Base-by-base conservation (phyloP, 2,797 vertebrate genomes). In the Tragopan temminckii region DNA sequence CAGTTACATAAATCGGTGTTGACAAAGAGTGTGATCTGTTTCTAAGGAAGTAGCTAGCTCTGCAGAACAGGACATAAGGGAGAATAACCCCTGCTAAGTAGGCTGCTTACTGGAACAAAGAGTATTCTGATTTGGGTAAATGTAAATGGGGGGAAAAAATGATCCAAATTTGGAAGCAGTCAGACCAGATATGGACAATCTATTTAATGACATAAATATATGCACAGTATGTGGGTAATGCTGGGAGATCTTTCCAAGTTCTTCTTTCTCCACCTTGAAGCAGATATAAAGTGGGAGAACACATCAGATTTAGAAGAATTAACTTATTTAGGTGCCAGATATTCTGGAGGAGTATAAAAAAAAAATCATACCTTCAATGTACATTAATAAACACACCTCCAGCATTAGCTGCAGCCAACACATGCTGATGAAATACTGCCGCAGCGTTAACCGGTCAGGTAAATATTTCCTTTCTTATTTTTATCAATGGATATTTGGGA, bases 381-480 rank as follows among this genome's bases (percentile, higher is more conserved):
- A 17, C 50, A 27, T 52, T 52, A 17, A 29, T 6, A 46, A 89
- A 90, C 80, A 64, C 36, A 17, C 7, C 10, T 50, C 80, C 31
- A 69, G 19, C 29, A 25, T 84, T 46, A 55, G 20, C 64, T 89
- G 74, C 67, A 89, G 77, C 35, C 24, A 38, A 8, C 53, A 12
- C 13, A 6, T 35, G 31, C 53, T 80, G 33, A 72, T 81, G 74
- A 83, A 90, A 81, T 55, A 67, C 43, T 78, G 20, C 62, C 61
- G 80, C n/a, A 52, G 8, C 10, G 5, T 83, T 75, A 52, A 68
- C 67, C 75, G 74, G 61, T 35, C 71, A 77, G 76, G 86, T 91
- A 88, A 77, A 71, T 80, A 64, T 70, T 93, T 94, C 81, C 33
- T 88, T 90, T 43, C 45, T 75, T 1, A 5, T 42, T 90, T 92